Base-by-base conservation (phyloP, 2,888 invertebrate species). In the Xanthorhoe designata region DNA sequence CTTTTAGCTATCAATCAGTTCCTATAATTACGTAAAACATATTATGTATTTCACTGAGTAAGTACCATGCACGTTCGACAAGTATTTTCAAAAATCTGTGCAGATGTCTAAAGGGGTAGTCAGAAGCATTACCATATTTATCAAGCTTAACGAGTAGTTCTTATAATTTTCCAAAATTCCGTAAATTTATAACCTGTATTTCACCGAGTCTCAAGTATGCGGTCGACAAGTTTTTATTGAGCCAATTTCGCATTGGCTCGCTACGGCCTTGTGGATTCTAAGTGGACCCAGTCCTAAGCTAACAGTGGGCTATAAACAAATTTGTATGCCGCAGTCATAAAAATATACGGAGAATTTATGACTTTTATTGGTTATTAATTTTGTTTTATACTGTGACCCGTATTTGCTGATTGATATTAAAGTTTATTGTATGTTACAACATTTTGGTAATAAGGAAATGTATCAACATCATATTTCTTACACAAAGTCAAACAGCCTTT, bases 271-370 rank as follows among this genome's bases (percentile, higher is more conserved):
- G 71, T 52, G 47, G 38, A 29, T 13, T 59, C 66, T 55, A 61
- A 64, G 55, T 67, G 72, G 67, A 58, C 65, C 56, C 59, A 62
- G 53, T 73, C 71, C 71, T 71, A 73, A 73, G 68, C 71, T 53
- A 70, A 73, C 71, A 71, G 62, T 61, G 52, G 47, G 50, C 60
- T 51, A 65, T 68, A 71, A 71, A 71, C 73, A 64, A 71, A 73
- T 73, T 68, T 73, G 69, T 69, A 71, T 66, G 65, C 64, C 65
- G 63, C 53, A 64, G 57, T 69, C 72, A 64, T 72, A 70, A 72
- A 72, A 70, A 61, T 69, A 59, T 58, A 68, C 51, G 51, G 15
- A 53, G 56, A 69, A 72, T 72, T 74, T 71, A 74, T 68, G 35
- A 13, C 49, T 63, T 58, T 45, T 56, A 61, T 53, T 55, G 55